A percentile compares a stretch with the other conserved stretches of the same genome.
These are phyloP conservation scores for Diaphora mendica DNA, from an alignment of 2,888 invertebrate genomes.

Conservation along the genomic window DNA sequence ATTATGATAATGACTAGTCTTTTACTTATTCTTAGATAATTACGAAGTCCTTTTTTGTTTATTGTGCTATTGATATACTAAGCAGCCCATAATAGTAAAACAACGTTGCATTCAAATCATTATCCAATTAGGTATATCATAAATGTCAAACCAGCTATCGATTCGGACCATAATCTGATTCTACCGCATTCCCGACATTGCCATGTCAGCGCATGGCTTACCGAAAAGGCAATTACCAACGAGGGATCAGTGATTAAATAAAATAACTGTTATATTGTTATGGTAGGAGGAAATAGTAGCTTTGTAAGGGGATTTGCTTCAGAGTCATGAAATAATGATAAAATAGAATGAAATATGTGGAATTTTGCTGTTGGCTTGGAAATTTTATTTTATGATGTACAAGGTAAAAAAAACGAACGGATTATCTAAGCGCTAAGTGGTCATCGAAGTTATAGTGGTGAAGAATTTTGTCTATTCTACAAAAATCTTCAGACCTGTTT, in stretches of 20 bases:
- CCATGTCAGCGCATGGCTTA: slow-evolving; percentile 33
- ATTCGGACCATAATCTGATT: slow-evolving; percentile 39
- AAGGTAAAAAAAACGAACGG: too few species aligned
- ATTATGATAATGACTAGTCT: not conserved
- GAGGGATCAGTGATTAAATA: slow-evolving; percentile 39
- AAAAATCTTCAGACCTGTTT: too few species aligned
- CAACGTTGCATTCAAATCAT: slow-evolving; percentile 9
- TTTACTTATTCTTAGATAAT: not conserved
- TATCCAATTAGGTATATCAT: slow-evolving; percentile 35
- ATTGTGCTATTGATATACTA: not conserved
- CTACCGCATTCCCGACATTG: slow-evolving; percentile 47
- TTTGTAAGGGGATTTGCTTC: not conserved
- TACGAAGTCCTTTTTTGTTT: not conserved
- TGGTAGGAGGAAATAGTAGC: slow-evolving; percentile 25
- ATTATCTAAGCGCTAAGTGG: too few species aligned
- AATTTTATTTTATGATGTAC: not conserved
- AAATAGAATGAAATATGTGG: not conserved
- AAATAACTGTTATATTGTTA: slow-evolving; percentile 20
- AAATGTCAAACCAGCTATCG: slow-evolving; percentile 35
- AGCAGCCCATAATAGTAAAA: not conserved
- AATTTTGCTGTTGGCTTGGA: not conserved
- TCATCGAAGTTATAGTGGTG: too few species aligned
- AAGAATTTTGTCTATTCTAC: too few species aligned
- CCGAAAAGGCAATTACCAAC: slow-evolving; percentile 47
- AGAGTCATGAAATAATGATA: not conserved